Conservation (phyloP, 2,113 vertebrate species). For the Dryoscopus gambensis region DNA sequence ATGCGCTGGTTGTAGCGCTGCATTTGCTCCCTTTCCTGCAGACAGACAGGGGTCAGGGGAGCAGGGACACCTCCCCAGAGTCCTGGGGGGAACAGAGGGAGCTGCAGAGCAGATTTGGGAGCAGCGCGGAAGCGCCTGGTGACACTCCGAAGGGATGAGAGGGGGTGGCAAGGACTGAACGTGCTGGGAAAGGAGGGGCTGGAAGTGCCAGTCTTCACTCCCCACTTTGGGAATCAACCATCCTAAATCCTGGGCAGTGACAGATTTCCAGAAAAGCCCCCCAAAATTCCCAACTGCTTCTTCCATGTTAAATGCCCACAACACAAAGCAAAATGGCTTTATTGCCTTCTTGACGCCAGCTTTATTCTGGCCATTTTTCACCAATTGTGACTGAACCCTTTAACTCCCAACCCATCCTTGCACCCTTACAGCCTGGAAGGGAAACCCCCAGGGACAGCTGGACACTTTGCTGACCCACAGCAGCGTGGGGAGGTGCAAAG, state of each 20-base stretch:
- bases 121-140: fast-evolving
- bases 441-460: not conserved
- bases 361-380: not conserved
- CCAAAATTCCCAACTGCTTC: not conserved
- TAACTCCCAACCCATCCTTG: not conserved
- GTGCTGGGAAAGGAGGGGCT: not conserved
- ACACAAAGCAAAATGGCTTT: not conserved
- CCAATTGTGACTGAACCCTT: not conserved
- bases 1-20: constrained; percentile 95
- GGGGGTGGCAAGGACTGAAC: not conserved
- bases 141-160: not conserved
- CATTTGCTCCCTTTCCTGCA: constrained; percentile 94
- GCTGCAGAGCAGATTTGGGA: not conserved
- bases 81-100: not conserved
- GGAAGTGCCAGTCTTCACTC: not conserved
- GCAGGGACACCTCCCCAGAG: not conserved
- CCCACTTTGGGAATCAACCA: not conserved
- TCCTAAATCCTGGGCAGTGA: not conserved
- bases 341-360: not conserved
- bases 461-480: not conserved
- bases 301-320: not conserved
- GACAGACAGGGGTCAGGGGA: not conserved
- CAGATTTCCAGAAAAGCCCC: not conserved
- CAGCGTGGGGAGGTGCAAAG: not conserved
- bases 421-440: not conserved